phyloP scores from a whole-genome alignment of 1,140 invertebrate genomes.

The Sycobia sp. region DNA sequence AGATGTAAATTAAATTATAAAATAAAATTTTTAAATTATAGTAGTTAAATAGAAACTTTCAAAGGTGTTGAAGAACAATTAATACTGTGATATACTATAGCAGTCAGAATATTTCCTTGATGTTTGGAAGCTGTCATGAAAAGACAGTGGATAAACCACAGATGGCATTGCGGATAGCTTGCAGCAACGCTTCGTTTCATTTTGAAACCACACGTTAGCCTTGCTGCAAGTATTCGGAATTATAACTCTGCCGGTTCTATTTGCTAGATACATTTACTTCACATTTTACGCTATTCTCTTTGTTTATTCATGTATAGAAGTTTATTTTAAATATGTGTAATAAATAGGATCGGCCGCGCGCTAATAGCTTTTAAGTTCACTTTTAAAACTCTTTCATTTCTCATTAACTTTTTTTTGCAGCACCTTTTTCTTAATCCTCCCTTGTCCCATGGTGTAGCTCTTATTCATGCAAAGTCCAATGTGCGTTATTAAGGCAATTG shows the following conservation, averaged over 20 bases:
- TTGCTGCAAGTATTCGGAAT: conserved; percentile 40
- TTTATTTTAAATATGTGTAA: neutral
- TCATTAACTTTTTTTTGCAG: conserved; percentile 47
- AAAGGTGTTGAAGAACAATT: too few relatives aligned
- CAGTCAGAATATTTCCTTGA: conserved; percentile 7
- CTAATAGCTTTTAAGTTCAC: conserved; percentile 45
- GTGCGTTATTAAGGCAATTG: conserved; percentile 39
- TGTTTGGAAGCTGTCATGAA: conserved; percentile 26
- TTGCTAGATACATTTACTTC: conserved; percentile 1
- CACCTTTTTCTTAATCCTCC: conserved; percentile 38
- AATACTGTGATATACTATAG: too few relatives aligned
- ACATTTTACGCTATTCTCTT: neutral
- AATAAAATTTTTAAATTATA: too few relatives aligned
- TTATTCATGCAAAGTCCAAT: conserved; percentile 34
- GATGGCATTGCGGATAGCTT: conserved; percentile 42
- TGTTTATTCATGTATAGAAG: neutral
- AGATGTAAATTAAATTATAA: too few relatives aligned
- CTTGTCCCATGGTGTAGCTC: conserved; percentile 38
- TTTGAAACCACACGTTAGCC: conserved; percentile 11
- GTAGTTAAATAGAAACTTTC: too few relatives aligned
- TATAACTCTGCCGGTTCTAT: conserved; percentile 41
- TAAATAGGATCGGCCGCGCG: conserved; percentile 50
- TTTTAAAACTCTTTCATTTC: conserved; percentile 42
- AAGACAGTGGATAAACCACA: conserved; percentile 31
- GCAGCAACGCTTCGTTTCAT: conserved; percentile 37